Conservation (phyloP, 2,888 invertebrate species). For the Ophion ventricosus region DNA sequence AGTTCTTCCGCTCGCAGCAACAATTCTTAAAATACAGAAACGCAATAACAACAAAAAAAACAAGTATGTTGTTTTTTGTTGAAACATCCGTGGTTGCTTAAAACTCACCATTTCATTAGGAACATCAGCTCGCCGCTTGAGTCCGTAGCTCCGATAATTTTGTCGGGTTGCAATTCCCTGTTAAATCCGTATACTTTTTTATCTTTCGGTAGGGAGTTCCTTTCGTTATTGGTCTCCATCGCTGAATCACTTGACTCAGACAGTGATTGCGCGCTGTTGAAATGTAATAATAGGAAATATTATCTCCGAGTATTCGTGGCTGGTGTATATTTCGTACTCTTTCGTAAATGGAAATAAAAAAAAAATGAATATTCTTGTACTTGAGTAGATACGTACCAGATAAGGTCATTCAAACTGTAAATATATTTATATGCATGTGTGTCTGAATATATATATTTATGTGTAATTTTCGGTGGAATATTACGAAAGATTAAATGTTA, state of each 20-base stretch:
- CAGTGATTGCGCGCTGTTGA: constrained; percentile 6
- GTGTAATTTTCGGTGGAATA: neutral
- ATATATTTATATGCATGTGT: neutral
- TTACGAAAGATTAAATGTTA: neutral
- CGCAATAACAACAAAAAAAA: neutral
- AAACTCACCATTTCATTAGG: constrained; percentile 92
- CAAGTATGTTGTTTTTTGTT: neutral
- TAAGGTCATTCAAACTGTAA: constrained; percentile 9
- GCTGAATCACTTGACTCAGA: constrained; percentile 4
- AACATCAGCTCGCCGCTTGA: constrained; percentile 95
- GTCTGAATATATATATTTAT: too few species aligned
- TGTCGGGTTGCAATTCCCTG: constrained; percentile 91
- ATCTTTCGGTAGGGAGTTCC: constrained; percentile 82
- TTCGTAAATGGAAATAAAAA: neutral
- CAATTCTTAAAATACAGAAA: neutral
- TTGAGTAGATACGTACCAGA: neutral
- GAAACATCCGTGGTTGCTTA: neutral
- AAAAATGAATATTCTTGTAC: neutral
- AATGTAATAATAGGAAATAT: neutral
- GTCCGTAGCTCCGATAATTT: constrained; percentile 95
- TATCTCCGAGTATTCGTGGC: neutral
- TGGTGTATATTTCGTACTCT: neutral
- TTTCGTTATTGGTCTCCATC: constrained; percentile 45
- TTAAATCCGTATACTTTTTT: constrained; percentile 90
- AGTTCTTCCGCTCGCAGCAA: too few species aligned